A percentile compares a stretch with the other conserved stretches of the same genome.
These are phyloP conservation scores for Acrocera orbiculus DNA, from an alignment of 2,888 invertebrate species.

Conservation along the genomic window DNA sequence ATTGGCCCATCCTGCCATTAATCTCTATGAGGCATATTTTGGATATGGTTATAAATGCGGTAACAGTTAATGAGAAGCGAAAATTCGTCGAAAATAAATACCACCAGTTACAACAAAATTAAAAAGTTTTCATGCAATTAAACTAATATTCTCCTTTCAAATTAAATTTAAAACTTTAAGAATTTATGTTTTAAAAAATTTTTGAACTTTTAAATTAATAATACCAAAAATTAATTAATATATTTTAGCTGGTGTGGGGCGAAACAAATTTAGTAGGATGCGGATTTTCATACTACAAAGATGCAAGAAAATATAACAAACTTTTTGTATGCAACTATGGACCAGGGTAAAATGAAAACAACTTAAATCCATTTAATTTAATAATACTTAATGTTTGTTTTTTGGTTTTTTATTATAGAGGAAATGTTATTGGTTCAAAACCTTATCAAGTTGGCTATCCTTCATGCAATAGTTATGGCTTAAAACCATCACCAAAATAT, in stretches of 20 bases:
- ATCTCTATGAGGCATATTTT: too few species aligned
- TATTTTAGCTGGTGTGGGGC: conserved; percentile 68
- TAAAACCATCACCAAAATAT: conserved; percentile 52
- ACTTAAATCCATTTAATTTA: too few species aligned
- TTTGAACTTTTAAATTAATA: not conserved
- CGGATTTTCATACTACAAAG: conserved; percentile 68
- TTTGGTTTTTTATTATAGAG: conserved; percentile 32
- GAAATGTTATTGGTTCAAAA: conserved; percentile 56
- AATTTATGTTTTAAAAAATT: not conserved
- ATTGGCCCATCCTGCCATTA: too few species aligned
- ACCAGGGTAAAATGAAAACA: conserved; percentile 49
- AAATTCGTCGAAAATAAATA: too few species aligned
- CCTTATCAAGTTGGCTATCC: conserved; percentile 63
- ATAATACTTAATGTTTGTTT: conserved; percentile 7
- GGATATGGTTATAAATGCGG: too few species aligned
- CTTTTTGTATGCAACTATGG: conserved; percentile 76
- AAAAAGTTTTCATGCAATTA: too few species aligned
- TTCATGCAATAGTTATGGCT: conserved; percentile 49
- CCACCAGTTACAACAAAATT: too few species aligned
- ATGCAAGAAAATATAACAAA: conserved; percentile 59
- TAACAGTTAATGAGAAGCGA: too few species aligned
- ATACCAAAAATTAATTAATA: not conserved
- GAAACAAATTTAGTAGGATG: conserved; percentile 72
- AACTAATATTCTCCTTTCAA: too few species aligned
- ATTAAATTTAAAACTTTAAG: too few species aligned